Percentiles rank a stretch among this genome's conserved stretches.
phyloP scores from a whole-genome alignment of 2,888 invertebrate species.

The Agrochola lychnidis region DNA sequence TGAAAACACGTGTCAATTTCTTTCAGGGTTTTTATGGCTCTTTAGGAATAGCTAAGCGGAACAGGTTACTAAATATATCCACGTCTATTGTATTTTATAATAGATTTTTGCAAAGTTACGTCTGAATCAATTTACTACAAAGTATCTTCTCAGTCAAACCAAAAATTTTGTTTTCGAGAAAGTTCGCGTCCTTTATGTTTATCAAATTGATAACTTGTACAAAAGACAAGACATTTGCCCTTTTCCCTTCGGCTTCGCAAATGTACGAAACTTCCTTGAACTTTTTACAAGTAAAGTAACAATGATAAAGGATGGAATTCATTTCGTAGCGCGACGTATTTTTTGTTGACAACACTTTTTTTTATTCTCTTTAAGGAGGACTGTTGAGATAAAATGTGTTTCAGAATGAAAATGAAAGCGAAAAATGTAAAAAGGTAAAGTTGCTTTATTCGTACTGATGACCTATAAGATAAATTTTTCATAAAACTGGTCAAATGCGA shows the following conservation, averaged over 20 bases:
- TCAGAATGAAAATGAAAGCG: neutral
- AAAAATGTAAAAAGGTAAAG: slow-evolving; percentile 3
- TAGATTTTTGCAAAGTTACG: too few relatives aligned
- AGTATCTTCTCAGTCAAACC: neutral
- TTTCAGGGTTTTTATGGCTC: too few relatives aligned
- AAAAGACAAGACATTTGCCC: slow-evolving; percentile 67
- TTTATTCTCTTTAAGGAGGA: neutral
- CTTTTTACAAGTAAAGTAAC: slow-evolving; percentile 55
- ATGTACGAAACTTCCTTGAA: slow-evolving; percentile 55
- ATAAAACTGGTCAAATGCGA: neutral
- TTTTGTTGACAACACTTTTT: slow-evolving; percentile 20
- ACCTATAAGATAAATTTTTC: neutral
- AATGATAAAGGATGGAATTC: slow-evolving; percentile 42
- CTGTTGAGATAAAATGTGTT: slow-evolving; percentile 22
- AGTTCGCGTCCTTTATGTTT: slow-evolving; percentile 51
- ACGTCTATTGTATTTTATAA: too few relatives aligned
- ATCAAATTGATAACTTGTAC: slow-evolving; percentile 66
- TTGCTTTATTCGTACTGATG: slow-evolving; percentile 6
- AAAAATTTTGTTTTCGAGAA: slow-evolving; percentile 52
- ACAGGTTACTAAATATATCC: too few relatives aligned
- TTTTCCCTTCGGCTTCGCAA: slow-evolving; percentile 61
- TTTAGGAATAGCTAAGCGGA: too few relatives aligned
- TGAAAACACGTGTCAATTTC: too few relatives aligned
- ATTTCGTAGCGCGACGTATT: slow-evolving; percentile 12
- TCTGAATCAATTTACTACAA: neutral